Conservation (phyloP, 2,113 vertebrate genomes). For the Dunckerocampus dactyliophorus region DNA sequence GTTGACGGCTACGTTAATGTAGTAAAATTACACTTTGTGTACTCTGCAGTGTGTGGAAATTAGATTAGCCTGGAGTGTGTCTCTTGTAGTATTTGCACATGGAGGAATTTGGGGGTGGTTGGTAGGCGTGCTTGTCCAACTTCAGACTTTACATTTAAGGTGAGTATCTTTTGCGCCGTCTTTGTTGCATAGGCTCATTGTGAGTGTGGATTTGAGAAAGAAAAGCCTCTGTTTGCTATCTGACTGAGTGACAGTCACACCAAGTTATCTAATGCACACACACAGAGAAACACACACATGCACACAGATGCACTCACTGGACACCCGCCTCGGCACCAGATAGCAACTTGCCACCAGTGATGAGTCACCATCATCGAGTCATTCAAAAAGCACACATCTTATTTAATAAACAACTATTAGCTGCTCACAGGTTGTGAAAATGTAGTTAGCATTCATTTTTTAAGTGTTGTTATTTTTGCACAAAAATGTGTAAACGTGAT, state of each 20-base stretch:
- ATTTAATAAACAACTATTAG: slow-evolving; percentile 60
- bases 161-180: slow-evolving; percentile 36
- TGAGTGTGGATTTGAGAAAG: slow-evolving; percentile 61
- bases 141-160: slow-evolving; percentile 54
- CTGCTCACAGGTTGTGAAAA: slow-evolving; percentile 21
- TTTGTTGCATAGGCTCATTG: slow-evolving; percentile 57
- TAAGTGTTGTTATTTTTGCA: slow-evolving; percentile 11
- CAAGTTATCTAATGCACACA: slow-evolving; percentile 29
- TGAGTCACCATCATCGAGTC: slow-evolving; percentile 61
- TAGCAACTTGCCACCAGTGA: slow-evolving; percentile 59
- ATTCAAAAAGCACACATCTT: slow-evolving; percentile 53
- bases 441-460: slow-evolving; percentile 12
- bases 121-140: slow-evolving; percentile 54
- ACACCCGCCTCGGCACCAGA: slow-evolving; percentile 65
- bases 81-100: slow-evolving; percentile 50
- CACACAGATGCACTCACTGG: slow-evolving; percentile 32
- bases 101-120: slow-evolving; percentile 22
- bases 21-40: slow-evolving; percentile 30
- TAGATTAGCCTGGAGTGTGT: slow-evolving; percentile 55
- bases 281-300: slow-evolving; percentile 21
- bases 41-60: slow-evolving; percentile 44
- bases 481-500: neutral
- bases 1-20: slow-evolving; percentile 31
- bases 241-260: slow-evolving; percentile 58
- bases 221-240: slow-evolving; percentile 61